Conservation (phyloP, 2,888 invertebrate genomes). For the Lomographa bimaculata region DNA sequence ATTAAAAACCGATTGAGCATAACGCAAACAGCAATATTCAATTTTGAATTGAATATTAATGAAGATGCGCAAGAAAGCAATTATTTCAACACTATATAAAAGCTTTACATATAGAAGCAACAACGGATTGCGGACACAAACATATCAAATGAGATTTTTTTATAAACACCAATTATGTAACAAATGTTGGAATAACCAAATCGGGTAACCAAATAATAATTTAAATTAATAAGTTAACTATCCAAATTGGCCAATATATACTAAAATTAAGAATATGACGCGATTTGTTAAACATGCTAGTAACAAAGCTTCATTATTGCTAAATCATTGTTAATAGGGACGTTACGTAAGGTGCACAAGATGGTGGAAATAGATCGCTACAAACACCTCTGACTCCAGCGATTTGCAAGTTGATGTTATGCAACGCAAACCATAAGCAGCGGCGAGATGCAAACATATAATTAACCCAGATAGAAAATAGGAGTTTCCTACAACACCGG, state of each 20-base stretch:
- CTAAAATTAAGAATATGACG: no score
- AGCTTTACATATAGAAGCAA: slow-evolving; percentile 7
- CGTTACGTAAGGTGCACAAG: slow-evolving; percentile 39
- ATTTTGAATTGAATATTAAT: slow-evolving; percentile 13
- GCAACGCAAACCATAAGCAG: slow-evolving; percentile 40
- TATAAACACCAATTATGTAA: slow-evolving; percentile 18
- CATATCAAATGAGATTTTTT: slow-evolving; percentile 10
- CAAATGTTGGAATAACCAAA: no score
- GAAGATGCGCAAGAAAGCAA: slow-evolving; percentile 7
- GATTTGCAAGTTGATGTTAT: slow-evolving; percentile 42
- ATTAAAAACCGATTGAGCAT: background rate
- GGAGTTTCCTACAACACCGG: slow-evolving; percentile 21
- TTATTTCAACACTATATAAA: slow-evolving; percentile 11
- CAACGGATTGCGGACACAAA: slow-evolving; percentile 2
- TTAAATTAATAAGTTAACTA: no score
- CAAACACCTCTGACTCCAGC: slow-evolving; percentile 31
- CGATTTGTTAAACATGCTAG: background rate
- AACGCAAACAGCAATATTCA: slow-evolving; percentile 1
- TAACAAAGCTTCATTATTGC: slow-evolving; percentile 20
- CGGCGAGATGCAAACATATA: slow-evolving; percentile 31
- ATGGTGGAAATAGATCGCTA: slow-evolving; percentile 42
- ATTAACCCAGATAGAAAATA: slow-evolving; percentile 35
- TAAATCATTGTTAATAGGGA: slow-evolving; percentile 25
- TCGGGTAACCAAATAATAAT: no score
- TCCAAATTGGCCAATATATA: no score